A percentile compares a stretch with the other conserved stretches of the same genome.
Evolutionary conservation across 2,888 invertebrate genomes (phyloP).

Genomic region (Ryuthela nishihirai): DNA sequence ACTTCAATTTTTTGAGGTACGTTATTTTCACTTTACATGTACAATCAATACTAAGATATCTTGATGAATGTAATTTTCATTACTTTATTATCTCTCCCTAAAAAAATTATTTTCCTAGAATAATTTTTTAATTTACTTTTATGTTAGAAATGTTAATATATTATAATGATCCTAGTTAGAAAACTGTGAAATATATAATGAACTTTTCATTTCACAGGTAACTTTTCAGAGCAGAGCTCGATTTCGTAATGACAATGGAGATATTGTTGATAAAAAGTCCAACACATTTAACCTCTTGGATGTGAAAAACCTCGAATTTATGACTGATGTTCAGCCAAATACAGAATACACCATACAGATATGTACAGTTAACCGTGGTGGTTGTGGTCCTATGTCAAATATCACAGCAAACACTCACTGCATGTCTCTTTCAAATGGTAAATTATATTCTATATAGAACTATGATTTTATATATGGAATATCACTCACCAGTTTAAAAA

Average conservation of each 20-base stretch:
- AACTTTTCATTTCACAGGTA: slow-evolving; percentile 29
- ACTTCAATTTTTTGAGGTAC: too few species aligned
- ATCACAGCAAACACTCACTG: slow-evolving; percentile 55
- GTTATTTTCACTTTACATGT: too few species aligned
- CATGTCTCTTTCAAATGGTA: slow-evolving; percentile 59
- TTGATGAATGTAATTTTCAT: too few species aligned
- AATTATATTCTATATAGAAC: too few species aligned
- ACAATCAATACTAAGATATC: too few species aligned
- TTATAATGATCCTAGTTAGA: too few species aligned
- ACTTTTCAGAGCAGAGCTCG: slow-evolving; percentile 33
- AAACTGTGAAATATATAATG: too few species aligned
- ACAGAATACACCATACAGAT: slow-evolving; percentile 71
- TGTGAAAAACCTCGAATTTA: slow-evolving; percentile 29
- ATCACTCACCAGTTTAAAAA: too few species aligned
- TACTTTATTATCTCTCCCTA: too few species aligned
- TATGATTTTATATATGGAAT: too few species aligned
- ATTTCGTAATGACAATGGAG: slow-evolving; percentile 39
- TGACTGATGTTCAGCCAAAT: slow-evolving; percentile 57
- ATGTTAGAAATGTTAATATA: too few species aligned
- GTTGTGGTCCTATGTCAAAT: slow-evolving; percentile 60
- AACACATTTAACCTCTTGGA: slow-evolving; percentile 31
- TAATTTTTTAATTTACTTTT: neutral
- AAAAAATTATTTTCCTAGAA: neutral
- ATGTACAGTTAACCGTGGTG: slow-evolving; percentile 54
- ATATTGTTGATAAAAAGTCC: slow-evolving; percentile 38